Percentiles rank a stretch among this genome's conserved stretches.
These are phyloP conservation scores for Lepus oiostolus DNA, from an alignment of 2,797 vertebrate genomes.

Conservation along the genomic window DNA sequence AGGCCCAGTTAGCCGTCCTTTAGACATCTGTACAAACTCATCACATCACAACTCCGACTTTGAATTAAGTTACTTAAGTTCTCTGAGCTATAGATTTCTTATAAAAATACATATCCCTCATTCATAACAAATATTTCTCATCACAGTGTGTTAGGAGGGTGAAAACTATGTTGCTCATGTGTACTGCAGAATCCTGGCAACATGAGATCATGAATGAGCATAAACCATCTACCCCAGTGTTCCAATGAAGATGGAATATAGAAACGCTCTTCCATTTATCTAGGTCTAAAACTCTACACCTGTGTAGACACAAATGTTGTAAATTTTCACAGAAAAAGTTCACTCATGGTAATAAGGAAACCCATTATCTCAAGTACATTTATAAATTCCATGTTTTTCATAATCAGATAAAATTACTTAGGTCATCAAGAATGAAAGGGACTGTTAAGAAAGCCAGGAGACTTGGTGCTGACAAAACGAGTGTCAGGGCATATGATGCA, in stretches of 20 bases:
- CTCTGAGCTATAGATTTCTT: neutral
- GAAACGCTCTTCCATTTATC: neutral
- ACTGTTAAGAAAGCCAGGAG: neutral
- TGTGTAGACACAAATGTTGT: neutral
- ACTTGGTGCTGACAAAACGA: neutral
- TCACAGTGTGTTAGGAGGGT: neutral
- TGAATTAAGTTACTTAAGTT: neutral
- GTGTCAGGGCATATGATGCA: neutral
- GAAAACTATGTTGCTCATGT: neutral
- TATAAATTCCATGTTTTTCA: conserved; percentile 53
- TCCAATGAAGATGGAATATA: neutral
- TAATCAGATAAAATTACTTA: conserved; percentile 49
- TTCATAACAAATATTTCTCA: conserved; percentile 5
- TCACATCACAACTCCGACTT: neutral
- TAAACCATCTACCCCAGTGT: neutral
- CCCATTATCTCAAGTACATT: conserved; percentile 24
- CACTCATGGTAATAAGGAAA: conserved; percentile 37
- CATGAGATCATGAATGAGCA: neutral
- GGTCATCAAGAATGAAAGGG: conserved; percentile 56
- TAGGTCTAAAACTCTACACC: neutral
- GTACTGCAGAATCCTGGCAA: neutral
- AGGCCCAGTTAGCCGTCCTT: neutral
- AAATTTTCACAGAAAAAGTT: conserved; percentile 58
- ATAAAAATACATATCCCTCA: conserved; percentile 6
- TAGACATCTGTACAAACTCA: neutral